Evolutionary conservation across 2,888 invertebrate species (phyloP).

Genomic region (Clanis bilineata): DNA sequence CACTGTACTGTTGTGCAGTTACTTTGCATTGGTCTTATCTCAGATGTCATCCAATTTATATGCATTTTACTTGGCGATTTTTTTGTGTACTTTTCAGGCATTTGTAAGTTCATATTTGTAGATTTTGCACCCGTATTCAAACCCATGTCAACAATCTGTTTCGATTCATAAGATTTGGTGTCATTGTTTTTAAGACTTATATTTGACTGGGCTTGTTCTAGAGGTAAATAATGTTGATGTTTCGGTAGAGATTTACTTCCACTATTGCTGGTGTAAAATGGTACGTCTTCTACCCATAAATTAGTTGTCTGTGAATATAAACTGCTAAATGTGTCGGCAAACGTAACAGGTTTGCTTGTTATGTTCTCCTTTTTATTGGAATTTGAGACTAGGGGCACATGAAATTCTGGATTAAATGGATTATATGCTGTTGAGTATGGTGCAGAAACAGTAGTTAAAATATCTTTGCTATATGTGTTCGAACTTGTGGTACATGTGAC

Average conservation of each 20-base stretch:
- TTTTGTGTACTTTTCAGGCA: constrained; percentile 68
- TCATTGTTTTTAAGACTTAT: constrained; percentile 46
- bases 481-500: constrained; percentile 64
- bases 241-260: constrained; percentile 56
- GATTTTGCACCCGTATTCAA: constrained; percentile 50
- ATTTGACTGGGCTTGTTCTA: constrained; percentile 51
- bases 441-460: constrained; percentile 55
- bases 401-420: constrained; percentile 75
- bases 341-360: constrained; percentile 55
- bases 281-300: constrained; percentile 71
- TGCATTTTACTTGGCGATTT: constrained; percentile 75
- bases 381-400: constrained; percentile 65
- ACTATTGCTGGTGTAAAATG: constrained; percentile 67
- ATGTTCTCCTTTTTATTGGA: constrained; percentile 61
- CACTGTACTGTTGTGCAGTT: constrained; percentile 52
- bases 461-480: constrained; percentile 66
- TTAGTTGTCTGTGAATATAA: constrained; percentile 71
- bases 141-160: constrained; percentile 43
- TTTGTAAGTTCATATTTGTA: constrained; percentile 44
- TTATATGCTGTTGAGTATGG: constrained; percentile 68
- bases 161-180: constrained; percentile 59
- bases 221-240: constrained; percentile 59
- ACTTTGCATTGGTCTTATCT: constrained; percentile 68
- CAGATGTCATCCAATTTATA: constrained; percentile 79
- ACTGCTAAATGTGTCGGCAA: constrained; percentile 68